Conservation (phyloP, 2,113 vertebrate genomes). For the Aegithalos caudatus region DNA sequence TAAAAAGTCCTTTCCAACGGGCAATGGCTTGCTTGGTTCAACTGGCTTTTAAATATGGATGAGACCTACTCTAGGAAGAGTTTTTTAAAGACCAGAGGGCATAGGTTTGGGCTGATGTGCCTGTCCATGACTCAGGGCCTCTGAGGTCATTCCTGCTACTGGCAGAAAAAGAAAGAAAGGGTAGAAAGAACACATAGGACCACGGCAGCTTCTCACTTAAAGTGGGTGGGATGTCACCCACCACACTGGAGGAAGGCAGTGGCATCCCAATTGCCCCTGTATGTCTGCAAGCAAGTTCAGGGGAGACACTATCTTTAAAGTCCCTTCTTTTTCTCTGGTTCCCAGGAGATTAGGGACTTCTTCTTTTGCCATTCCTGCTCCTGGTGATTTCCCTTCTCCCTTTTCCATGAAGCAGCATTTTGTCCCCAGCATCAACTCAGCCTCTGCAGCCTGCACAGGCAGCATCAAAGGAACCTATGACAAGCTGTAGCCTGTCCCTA, state of each 20-base stretch:
- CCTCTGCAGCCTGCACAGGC: neutral
- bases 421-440: neutral
- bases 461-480: neutral
- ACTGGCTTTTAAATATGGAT: neutral
- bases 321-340: neutral
- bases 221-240: neutral
- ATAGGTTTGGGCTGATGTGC: neutral
- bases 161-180: neutral
- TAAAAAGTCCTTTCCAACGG: neutral
- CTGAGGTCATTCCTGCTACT: neutral
- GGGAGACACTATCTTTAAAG: neutral
- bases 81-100: neutral
- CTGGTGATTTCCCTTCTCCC: neutral
- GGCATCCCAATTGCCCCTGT: rapidly evolving
- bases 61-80: neutral
- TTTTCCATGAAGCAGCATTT: neutral
- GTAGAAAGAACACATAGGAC: neutral
- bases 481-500: neutral
- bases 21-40: neutral
- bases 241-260: neutral
- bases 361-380: neutral
- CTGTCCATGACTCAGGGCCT: neutral
- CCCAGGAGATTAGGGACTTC: neutral
- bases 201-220: neutral
- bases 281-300: neutral